Base-by-base conservation (phyloP, 1,140 invertebrate genomes). In the Pteromalus puparum region DNA sequence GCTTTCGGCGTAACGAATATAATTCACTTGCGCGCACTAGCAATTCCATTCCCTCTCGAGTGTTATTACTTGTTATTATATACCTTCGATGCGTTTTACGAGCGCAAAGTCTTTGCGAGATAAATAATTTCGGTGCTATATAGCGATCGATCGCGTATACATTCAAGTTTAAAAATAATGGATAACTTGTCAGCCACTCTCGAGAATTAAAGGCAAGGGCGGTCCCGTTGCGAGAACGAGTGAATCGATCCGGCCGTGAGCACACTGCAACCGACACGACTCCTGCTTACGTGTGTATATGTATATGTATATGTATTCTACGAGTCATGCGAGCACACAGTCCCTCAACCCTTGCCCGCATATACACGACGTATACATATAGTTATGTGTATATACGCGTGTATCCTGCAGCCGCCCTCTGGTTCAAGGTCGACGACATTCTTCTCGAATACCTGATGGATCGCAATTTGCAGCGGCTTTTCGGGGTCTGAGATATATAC, bases 361-460 rank as follows among this genome's bases (percentile, higher is more conserved):
- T 30, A 9, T 28, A 18, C 12, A n/a, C 3, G 3, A 24, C 24
- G 24, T 28, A 68, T 68, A 26, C 1, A 9, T n/a, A n/a, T 68
- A 26, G 42, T 15, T 3, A 9, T 30, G 26, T 61, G 2, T 34
- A n/a, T 42, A 18, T 15, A 68, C 1, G 24, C 26, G 15, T 28
- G 4, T 18, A 80, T 12, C n/a, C 61, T 9, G 30, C 53, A 75
- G 48, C 73, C 53, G 81, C 34, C 72, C 48, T 82, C 81, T 75
- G 48, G 73, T 75, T 83, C 81, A 77, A 83, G 81, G 81, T 83
- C 81, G 21, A 75, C 81, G 48, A 34, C 30, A 75, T 82, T 61
- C 30, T 72, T 28, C 61, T 46, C 15, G 53, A 13, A 70, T 77
- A 48, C 34, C 61, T 34, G 34, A 76, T 4, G 73, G 76, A 75